A percentile compares a stretch with the other conserved stretches of the same genome.
These are phyloP conservation scores for Timandra comae DNA, from an alignment of 2,888 invertebrate genomes.

Conservation along the genomic window DNA sequence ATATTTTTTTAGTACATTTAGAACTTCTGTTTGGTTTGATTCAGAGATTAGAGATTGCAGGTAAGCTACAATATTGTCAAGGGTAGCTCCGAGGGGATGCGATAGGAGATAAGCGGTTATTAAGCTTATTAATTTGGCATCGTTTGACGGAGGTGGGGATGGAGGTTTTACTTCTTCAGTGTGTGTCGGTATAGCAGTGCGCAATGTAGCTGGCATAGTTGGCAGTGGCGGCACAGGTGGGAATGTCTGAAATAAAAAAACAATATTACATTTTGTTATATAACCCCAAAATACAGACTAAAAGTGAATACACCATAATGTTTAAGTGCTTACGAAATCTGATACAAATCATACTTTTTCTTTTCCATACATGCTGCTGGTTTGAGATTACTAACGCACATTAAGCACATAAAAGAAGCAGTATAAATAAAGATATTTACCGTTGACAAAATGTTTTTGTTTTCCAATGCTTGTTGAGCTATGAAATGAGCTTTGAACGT, in stretches of 20 bases:
- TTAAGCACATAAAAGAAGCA: no score
- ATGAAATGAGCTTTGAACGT: constrained; percentile 90
- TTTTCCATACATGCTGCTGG: background rate
- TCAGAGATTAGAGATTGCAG: constrained; percentile 45
- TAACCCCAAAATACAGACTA: no score
- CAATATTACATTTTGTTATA: no score
- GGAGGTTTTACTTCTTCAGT: constrained; percentile 19
- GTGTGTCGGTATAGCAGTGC: constrained; percentile 15
- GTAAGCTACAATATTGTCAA: constrained; percentile 54
- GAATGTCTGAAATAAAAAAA: constrained; percentile 18
- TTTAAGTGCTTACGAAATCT: background rate
- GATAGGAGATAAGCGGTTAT: constrained; percentile 58
- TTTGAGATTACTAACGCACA: no score
- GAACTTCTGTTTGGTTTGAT: constrained; percentile 36
- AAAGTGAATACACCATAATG: no score
- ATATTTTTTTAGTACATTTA: constrained; percentile 41
- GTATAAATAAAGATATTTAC: no score
- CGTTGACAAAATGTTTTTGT: no score
- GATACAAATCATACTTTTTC: background rate
- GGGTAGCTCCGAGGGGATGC: constrained; percentile 51
- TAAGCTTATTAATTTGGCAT: constrained; percentile 59
- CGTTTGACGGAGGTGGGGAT: constrained; percentile 31
- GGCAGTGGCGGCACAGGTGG: constrained; percentile 29
- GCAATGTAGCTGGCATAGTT: constrained; percentile 4
- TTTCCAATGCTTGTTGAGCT: constrained; percentile 53